Base-by-base conservation (phyloP, 2,113 vertebrate species). In the Butorides virescens region DNA sequence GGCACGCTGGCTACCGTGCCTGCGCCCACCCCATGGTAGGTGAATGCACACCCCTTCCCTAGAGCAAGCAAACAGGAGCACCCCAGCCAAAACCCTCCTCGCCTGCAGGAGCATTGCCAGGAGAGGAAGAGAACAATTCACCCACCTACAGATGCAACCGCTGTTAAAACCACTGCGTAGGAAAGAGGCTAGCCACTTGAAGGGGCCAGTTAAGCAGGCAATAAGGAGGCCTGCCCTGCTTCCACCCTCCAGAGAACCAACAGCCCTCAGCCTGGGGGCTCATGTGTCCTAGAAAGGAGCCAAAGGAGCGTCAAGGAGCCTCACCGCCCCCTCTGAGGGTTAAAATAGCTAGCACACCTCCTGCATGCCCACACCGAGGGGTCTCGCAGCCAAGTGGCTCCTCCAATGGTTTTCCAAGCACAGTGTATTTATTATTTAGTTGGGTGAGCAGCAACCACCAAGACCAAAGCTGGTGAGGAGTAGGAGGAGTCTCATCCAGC, bases 41-140 rank as follows among this genome's bases (percentile, higher is more conserved):
- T 32, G 72, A 91, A 67, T 4, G 29, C 49, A 68, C 58, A 18
- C 18, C 0, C 0, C 66, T 90, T 85, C 78, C 74, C 84, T 26
- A 58, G 56, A 78, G 81, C 92, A 93, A 96, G 95, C 73, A 95
- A 75, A 85, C 62, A 73, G 49, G 23, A 95, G 47, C 2, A 4
- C 39, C 39, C 21, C 74, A 82, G 77, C 56, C 90, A 96, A 91
- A 77, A 52, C 49, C 71, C n/a, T 90, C 80, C 58, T 25, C 72
- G 59, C 46, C 44, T 1, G 4, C 27, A 89, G 80, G 36, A 84
- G n/a, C 11, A 82, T 42, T 1, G 5, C 70, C 87, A 83, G 74
- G 58, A 2, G 3, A 93, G 81, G 87, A 94, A 95, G 37, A 90
- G 84, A 96, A 95, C 77, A 96, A 89, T 96, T 95, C 84, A 79